phyloP scores from a whole-genome alignment of 2,797 vertebrate genomes.

The Falco berigora region DNA sequence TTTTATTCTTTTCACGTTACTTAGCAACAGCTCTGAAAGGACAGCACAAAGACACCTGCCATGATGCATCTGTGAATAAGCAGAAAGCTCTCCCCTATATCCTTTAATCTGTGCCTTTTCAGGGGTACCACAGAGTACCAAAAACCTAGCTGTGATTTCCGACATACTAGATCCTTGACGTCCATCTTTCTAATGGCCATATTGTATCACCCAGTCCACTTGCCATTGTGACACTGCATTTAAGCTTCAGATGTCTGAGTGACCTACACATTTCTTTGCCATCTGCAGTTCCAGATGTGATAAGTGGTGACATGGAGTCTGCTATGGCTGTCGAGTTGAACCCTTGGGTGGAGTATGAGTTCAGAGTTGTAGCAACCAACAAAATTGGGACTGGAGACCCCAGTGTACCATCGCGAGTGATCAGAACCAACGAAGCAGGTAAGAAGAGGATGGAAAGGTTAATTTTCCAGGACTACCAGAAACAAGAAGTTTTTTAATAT shows the following conservation, averaged over 20 bases:
- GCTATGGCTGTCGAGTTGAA: slow-evolving; percentile 93
- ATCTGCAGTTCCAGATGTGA: slow-evolving; percentile 85
- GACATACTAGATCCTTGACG: not conserved
- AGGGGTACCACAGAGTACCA: not conserved
- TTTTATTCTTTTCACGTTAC: not conserved
- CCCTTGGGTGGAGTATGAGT: slow-evolving; percentile 98
- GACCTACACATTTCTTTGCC: not conserved
- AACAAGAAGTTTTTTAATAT: not conserved
- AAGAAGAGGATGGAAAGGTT: not conserved
- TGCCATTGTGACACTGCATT: not conserved
- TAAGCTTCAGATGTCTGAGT: not conserved
- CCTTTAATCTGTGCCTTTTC: slow-evolving; percentile 1
- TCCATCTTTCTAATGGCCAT: not conserved
- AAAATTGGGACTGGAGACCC: slow-evolving; percentile 94
- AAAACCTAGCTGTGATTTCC: not conserved
- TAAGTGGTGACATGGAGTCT: slow-evolving; percentile 94
- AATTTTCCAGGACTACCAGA: not conserved
- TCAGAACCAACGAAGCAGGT: slow-evolving; percentile 96
- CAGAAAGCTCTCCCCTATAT: not conserved
- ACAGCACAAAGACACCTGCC: not conserved
- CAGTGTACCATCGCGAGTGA: slow-evolving; percentile 84
- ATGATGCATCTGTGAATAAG: not conserved
- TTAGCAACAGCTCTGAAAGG: slow-evolving; percentile 36
- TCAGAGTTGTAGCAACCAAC: slow-evolving; percentile 93
- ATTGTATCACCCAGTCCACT: not conserved